Conservation (phyloP, 2,113 vertebrate genomes). For the Himantopus leucocephalus region DNA sequence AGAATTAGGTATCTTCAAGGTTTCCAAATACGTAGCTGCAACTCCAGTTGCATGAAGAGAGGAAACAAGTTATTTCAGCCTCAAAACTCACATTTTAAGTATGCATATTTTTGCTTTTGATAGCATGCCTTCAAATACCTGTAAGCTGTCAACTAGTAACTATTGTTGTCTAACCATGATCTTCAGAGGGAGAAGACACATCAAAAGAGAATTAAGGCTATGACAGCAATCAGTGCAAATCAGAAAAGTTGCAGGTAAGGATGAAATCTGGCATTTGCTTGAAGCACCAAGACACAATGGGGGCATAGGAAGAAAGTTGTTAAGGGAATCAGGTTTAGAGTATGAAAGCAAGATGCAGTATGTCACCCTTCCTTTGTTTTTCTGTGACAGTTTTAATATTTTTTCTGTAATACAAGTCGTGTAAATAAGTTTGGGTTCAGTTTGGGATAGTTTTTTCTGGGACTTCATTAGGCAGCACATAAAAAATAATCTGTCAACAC, state of each 20-base stretch:
- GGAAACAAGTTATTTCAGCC: not conserved
- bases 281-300: conserved; percentile 1
- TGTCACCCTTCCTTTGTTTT: not conserved
- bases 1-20: not conserved
- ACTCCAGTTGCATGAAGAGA: not conserved
- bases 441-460: not conserved
- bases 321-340: not conserved
- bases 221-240: not conserved
- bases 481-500: not conserved
- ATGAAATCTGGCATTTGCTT: not conserved
- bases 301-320: not conserved
- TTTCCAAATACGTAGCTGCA: not conserved
- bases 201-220: conserved; percentile 22
- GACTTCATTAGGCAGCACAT: not conserved
- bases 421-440: not conserved
- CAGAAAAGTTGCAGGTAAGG: not conserved
- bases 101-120: not conserved
- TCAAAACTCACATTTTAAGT: not conserved
- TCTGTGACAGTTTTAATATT: not conserved
- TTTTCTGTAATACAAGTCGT: not conserved
- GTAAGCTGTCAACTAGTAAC: not conserved
- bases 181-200: not conserved
- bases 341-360: not conserved
- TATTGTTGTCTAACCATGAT: not conserved
- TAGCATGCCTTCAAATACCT: not conserved